A percentile compares a stretch with the other conserved stretches of the same genome.
These are phyloP conservation scores for Anadara kagoshimensis DNA, from an alignment of 1,140 invertebrate genomes.

Conservation along the genomic window DNA sequence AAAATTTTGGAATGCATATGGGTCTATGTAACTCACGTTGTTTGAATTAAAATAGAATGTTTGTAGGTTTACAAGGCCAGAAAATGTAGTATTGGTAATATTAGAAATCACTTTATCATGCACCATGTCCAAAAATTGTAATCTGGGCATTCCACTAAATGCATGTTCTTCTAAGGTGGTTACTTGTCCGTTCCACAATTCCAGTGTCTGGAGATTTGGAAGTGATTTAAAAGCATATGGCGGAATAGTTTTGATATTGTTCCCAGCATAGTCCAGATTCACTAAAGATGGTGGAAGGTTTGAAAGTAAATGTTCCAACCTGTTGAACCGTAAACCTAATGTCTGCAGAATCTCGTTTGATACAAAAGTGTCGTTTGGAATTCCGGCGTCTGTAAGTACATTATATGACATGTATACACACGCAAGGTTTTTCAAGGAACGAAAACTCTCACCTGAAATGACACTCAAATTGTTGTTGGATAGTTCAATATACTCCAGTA, in stretches of 20 bases:
- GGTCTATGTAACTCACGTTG: conserved; percentile 37
- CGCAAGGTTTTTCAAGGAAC: conserved; percentile 24
- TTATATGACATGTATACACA: conserved; percentile 38
- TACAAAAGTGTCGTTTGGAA: conserved; percentile 25
- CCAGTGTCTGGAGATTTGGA: conserved; percentile 34
- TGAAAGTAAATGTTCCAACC: conserved; percentile 9
- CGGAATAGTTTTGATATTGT: conserved; percentile 37
- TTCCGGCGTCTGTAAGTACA: conserved; percentile 29
- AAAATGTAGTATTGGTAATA: conserved; percentile 46
- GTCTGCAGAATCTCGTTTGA: conserved; percentile 32
- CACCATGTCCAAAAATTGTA: conserved; percentile 42
- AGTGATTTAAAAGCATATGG: conserved; percentile 35
- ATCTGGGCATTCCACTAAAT: conserved; percentile 36
- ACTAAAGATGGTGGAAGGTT: conserved; percentile 19
- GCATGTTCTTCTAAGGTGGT: conserved; percentile 47
- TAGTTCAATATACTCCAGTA: conserved; percentile 29
- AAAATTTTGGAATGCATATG: conserved; percentile 28
- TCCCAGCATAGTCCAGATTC: conserved; percentile 44
- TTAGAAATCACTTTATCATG: conserved; percentile 32
- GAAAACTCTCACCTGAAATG: conserved; percentile 30
- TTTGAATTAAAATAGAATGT: conserved; percentile 40
- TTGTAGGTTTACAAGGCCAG: conserved; percentile 28
- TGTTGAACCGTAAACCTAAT: conserved; percentile 33
- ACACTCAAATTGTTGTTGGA: conserved; percentile 22
- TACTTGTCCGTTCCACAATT: conserved; percentile 39